Percentiles rank a stretch among this genome's conserved stretches.
These are phyloP conservation scores for Papilio polyxenes DNA, from an alignment of 1,140 invertebrate species.

Conservation along the genomic window DNA sequence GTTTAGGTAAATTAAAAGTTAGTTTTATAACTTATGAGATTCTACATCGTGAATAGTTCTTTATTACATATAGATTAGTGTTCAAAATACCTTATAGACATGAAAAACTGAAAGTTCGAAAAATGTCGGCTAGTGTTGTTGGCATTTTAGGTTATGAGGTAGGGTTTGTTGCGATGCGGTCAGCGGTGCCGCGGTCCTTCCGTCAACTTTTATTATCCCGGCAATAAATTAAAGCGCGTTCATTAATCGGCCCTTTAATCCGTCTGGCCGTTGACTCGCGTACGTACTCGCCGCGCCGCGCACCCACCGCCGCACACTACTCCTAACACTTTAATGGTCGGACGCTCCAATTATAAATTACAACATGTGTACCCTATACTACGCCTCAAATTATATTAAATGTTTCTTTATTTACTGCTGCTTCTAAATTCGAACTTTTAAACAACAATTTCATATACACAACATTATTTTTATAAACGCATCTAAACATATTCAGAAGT, in stretches of 20 bases:
- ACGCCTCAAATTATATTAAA: neutral
- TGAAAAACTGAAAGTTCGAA: conserved; percentile 46
- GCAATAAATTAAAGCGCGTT: conserved; percentile 76
- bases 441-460: neutral
- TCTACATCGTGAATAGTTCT: conserved; percentile 42
- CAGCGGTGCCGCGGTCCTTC: conserved; percentile 63
- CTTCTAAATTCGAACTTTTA: neutral
- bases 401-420: conserved; percentile 1
- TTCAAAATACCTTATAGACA: conserved; percentile 41
- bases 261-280: conserved; percentile 77
- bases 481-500: neutral
- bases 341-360: conserved; percentile 34
- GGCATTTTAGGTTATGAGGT: conserved; percentile 64
- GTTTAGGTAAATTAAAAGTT: conserved; percentile 73
- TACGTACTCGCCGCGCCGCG: conserved; percentile 2
- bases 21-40: conserved; percentile 26
- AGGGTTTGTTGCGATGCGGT: conserved; percentile 50
- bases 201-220: conserved; percentile 75
- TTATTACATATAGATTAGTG: conserved; percentile 38
- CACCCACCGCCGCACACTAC: neutral
- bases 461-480: neutral
- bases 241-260: conserved; percentile 78
- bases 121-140: conserved; percentile 59
- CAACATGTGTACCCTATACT: conserved; percentile 29
- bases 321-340: conserved; percentile 32